Evolutionary conservation across 2,888 invertebrate genomes (phyloP), one percentile per base, ranked within the genome.

Genomic region (Eurytoma adleriae): DNA sequence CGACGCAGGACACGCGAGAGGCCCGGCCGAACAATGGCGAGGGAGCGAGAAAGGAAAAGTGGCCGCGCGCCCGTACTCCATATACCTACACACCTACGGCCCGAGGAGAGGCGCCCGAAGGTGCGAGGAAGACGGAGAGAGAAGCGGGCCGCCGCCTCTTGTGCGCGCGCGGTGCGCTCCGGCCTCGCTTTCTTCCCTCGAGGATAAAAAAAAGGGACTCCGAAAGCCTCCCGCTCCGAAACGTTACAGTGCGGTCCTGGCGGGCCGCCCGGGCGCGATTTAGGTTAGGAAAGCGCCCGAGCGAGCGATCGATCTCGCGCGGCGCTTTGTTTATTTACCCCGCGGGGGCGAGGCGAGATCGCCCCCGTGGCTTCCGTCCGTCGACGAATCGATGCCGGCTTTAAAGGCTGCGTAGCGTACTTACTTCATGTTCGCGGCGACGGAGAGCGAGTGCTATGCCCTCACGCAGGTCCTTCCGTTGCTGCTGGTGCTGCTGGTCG

Each of bases 351-450:
- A 30, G 18, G 57, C 13, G 30, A 57, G 18, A 18, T n/a, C 27
- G 61, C 20, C 18, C 13, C 61, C 5, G n/a, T 54, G 54, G 54
- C 54, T 16, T 52, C 52, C 16, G 0, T 52, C 52, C 16, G 2
- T 14, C 13, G 5, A 7, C 30, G 30, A 40, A 62, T 30, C 4
- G 13, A 27, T 30, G 27, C 14, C 27, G 5, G 30, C 27, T 30
- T 27, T 7, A 16, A 62, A 30, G 30, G 62, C 40, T 10, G 40
- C 40, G 40, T 3, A 7, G 40, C 40, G 72, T 86, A 90, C 90
- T 90, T 85, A 90, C 90, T 83, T 90, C 90, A 90, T 90, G 88
- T 88, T 90, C 86, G 89, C 86, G 85, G 88, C 86, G 84, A 87
- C 86, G 86, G 87, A 87, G 82, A 87, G 88, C 88, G 88, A 86